Conservation (phyloP, 2,113 vertebrate genomes). For the Sitta europaea region DNA sequence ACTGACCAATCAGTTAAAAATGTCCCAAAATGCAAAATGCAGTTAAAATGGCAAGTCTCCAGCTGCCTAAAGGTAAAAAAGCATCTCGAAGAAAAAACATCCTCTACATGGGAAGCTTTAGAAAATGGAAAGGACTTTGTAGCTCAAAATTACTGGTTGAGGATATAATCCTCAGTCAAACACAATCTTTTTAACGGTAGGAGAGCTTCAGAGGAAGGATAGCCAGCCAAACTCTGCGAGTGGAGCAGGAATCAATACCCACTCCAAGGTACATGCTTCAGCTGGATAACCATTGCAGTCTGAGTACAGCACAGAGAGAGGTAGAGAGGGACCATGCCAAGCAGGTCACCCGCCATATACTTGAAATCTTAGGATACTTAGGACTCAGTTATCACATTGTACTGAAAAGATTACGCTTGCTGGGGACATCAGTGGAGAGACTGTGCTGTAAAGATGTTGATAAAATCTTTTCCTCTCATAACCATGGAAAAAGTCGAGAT, state of each 20-base stretch:
- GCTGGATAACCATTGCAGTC: neutral
- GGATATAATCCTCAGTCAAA: neutral
- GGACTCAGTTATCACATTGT: neutral
- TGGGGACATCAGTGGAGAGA: neutral
- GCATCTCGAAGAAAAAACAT: neutral
- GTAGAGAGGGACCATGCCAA: neutral
- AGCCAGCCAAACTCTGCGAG: neutral
- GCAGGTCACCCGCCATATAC: neutral
- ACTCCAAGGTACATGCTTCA: neutral
- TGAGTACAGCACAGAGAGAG: neutral
- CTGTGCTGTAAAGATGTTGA: neutral
- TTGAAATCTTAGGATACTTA: neutral
- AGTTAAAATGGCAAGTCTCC: neutral
- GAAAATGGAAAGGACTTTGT: neutral
- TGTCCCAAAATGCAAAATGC: neutral
- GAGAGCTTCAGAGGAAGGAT: neutral
- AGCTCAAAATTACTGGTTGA: neutral
- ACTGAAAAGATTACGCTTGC: neutral
- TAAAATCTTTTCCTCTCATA: neutral
- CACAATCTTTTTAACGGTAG: neutral
- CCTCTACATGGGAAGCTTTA: neutral
- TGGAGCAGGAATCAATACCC: neutral
- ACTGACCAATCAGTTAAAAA: neutral
- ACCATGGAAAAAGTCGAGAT: conserved; percentile 16
- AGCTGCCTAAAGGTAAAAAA: neutral